These are phyloP conservation scores for Patella ulyssiponensis DNA, from an alignment of 2,888 invertebrate genomes.

Conservation along the genomic window DNA sequence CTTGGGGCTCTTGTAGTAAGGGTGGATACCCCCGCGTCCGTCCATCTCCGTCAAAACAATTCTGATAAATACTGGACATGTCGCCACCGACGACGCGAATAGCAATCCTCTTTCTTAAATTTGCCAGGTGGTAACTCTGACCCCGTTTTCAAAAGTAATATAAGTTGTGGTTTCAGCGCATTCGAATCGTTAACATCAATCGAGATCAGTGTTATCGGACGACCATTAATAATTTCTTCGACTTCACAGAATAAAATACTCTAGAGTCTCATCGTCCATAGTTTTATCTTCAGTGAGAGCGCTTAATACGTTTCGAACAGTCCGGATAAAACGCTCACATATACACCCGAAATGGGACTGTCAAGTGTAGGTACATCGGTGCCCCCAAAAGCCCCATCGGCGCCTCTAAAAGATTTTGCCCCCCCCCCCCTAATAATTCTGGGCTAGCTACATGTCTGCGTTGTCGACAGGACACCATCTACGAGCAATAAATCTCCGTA, in stretches of 20 bases:
- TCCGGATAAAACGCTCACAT: constrained; percentile 38
- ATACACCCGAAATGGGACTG: too few relatives aligned
- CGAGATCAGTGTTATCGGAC: constrained; percentile 28
- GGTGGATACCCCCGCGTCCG: constrained; percentile 25
- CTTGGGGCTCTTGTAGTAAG: constrained; percentile 20
- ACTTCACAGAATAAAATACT: constrained; percentile 33
- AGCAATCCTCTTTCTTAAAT: constrained; percentile 29
- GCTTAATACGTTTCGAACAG: constrained; percentile 26
- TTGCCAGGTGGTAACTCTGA: constrained; percentile 28
- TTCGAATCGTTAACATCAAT: constrained; percentile 22
- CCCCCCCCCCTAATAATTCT: too few relatives aligned
- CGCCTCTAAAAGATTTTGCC: too few relatives aligned
- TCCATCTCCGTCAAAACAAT: constrained; percentile 31
- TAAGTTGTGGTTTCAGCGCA: constrained; percentile 31
- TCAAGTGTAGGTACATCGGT: too few relatives aligned
- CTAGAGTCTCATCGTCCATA: constrained; percentile 25
- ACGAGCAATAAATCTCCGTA: too few relatives aligned
- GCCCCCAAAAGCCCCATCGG: too few relatives aligned
- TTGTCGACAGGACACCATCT: too few relatives aligned
- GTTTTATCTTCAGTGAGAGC: constrained; percentile 21
- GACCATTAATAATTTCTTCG: constrained; percentile 29
- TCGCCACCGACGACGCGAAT: constrained; percentile 32
- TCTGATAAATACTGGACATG: constrained; percentile 38
- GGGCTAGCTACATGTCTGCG: too few relatives aligned
- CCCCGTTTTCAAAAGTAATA: constrained; percentile 24